Evolutionary conservation across 92 coral and sea anemone species (phyloP), one percentile per base, ranked within the genome.

Genomic region (Parazoanthus swiftii): DNA sequence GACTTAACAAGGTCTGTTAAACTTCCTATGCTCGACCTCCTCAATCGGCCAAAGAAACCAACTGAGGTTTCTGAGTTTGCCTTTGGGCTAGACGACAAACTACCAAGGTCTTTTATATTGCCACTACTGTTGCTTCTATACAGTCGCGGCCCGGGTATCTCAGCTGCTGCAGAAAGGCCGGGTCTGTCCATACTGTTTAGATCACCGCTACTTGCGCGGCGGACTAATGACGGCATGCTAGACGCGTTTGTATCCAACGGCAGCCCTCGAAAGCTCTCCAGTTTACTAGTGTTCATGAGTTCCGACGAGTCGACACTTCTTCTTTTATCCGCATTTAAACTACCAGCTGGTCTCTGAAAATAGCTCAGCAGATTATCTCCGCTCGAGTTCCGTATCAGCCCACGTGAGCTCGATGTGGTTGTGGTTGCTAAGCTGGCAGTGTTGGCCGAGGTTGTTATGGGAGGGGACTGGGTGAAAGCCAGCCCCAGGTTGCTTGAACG

Each of bases 201-300:
- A 73, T 97, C 95, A 11, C 98, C 96, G 81, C 96, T 97, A 79
- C 99, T 97, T 15, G 99, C 98, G 7, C 98, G 92, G 65, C 99
- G 93, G 44, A 95, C 85, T 80, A 97, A 88, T 9, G 97, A 91
- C 11, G 98, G 98, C 36, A 97, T 89, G 74, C 92, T 86, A 13
- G 83, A 36, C 4, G 92, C 72, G 39, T 89, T 63, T 10, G 85
- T 68, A 16, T 89, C 92, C 70, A 76, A 70, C 2, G 88, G 59
- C 23, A 89, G 72, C 42, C 81, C 80, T 15, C 85, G 50, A 10
- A 83, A 65, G 74, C 68, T 76, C 8, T 86, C 81, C 2, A 84
- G 79, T 29, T 72, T 84, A 83, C 77, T 44, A 8, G 86, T 59
- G 46, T 84, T 86, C 23, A 92, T 78, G 54, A 93, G 85, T 56